phyloP scores from a whole-genome alignment of 2,113 vertebrate species.

The Oxyura jamaicensis region DNA sequence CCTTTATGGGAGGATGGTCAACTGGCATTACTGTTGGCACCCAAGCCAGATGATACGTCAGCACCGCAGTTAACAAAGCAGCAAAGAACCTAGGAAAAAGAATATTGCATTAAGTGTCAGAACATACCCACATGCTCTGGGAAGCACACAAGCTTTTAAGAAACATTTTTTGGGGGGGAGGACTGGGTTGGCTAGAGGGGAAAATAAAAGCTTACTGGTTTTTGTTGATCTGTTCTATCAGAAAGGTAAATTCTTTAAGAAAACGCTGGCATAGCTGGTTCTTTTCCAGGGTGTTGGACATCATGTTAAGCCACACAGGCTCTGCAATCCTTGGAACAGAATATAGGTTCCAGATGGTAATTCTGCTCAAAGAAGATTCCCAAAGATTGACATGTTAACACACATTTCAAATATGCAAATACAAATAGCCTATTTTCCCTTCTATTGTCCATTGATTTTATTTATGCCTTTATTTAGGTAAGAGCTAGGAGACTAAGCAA shows the following conservation, averaged over 20 bases:
- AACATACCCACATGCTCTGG: background rate
- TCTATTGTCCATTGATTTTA: background rate
- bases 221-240: constrained; percentile 87
- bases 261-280: constrained; percentile 84
- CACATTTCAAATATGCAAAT: background rate
- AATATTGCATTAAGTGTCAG: background rate
- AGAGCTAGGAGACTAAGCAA: background rate
- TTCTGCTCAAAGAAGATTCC: constrained; percentile 68
- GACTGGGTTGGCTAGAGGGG: background rate
- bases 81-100: constrained; percentile 82
- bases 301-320: constrained; percentile 90
- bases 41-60: constrained; percentile 90
- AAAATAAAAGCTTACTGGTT: constrained; percentile 80
- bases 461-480: background rate
- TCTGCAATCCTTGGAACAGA: constrained; percentile 87
- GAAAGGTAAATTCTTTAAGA: constrained; percentile 82
- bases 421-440: background rate
- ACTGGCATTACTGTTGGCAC: constrained; percentile 90
- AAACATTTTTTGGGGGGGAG: background rate
- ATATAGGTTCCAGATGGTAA: constrained; percentile 87
- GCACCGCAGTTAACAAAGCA: constrained; percentile 86
- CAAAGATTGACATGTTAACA: background rate
- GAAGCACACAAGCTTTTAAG: background rate
- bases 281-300: constrained; percentile 84
- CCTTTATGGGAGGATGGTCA: constrained; percentile 83